A percentile compares a stretch with the other conserved stretches of the same genome.
phyloP scores from a whole-genome alignment of 2,113 vertebrate genomes.

The Ctenomys sociabilis region DNA sequence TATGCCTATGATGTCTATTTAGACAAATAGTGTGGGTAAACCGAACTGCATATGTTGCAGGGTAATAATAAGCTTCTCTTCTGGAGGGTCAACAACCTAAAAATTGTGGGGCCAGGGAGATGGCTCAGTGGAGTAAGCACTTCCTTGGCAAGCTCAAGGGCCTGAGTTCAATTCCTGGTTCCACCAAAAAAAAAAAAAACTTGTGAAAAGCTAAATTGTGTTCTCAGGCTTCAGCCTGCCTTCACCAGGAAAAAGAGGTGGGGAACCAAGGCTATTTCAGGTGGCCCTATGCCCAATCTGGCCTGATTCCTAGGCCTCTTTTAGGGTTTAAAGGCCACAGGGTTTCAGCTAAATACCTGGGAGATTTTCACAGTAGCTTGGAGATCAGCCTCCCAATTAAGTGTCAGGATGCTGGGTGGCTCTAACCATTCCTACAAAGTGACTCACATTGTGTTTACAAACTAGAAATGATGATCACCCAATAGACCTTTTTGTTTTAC shows the following conservation, averaged over 20 bases:
- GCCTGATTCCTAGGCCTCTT: not conserved
- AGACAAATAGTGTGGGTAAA: too few species aligned
- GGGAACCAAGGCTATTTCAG: not conserved
- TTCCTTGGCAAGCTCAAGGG: too few species aligned
- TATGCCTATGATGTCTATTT: too few species aligned
- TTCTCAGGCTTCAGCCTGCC: not conserved
- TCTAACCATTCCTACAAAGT: not conserved
- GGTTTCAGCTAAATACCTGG: not conserved
- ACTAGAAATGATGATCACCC: not conserved
- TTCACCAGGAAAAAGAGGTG: not conserved
- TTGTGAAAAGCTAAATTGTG: not conserved
- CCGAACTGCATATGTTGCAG: too few species aligned
- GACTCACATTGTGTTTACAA: not conserved
- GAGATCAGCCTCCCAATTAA: conserved; percentile 21
- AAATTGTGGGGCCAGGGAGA: too few species aligned
- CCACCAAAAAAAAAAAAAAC: too few species aligned
- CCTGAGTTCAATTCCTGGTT: too few species aligned
- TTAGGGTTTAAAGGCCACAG: not conserved
- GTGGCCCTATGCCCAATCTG: not conserved
- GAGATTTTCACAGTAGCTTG: not conserved
- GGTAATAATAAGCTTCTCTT: too few species aligned
- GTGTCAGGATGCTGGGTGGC: not conserved
- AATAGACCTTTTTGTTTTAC: not conserved
- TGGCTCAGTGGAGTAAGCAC: too few species aligned
- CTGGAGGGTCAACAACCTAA: too few species aligned